Base-by-base conservation (phyloP, 2,113 vertebrate species). In the Pomatostomus ruficeps region DNA sequence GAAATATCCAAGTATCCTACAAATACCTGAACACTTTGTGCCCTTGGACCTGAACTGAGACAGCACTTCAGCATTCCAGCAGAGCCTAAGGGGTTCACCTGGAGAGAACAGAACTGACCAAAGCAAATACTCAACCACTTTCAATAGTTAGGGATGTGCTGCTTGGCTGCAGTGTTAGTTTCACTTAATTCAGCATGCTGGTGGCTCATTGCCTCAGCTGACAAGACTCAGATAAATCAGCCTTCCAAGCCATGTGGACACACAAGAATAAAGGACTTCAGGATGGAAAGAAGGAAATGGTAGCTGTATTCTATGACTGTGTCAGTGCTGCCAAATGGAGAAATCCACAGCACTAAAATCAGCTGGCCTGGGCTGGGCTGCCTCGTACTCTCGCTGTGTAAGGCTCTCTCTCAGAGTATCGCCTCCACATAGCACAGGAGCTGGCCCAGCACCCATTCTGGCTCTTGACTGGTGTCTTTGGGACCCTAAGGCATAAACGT, bases 321-420 rank as follows among this genome's bases (percentile, higher is more conserved):
- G 23, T 38, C 7, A 5, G 15, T 24, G 58, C 24, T 74, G 55
- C 29, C 61, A 66, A 28, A 40, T 31, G 26, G 28, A 21, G 40
- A 48, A 49, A 73, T 28, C 13, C 67, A 52, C 9, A 25, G 29
- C 49, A 16, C 22, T 13, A 38, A 40, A 83, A 58, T 46, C 42
- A 36, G 42, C 52, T 6, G 17, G 17, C 33, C 3, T 7, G 28
- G 63, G 16, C 3, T 7, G 28, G 63, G 16, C 25, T 52, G 43
- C 20, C 10, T 26, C 0, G 0, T 61, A 57, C 29, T 35, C 22
- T 59, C 0, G 0, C 21, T 48, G 28, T 7, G 5, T 20, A 38
- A 85, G 45, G 18, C 8, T 57, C 12, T 18, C 18, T 23, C 61
- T 33, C 62, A 65, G 62, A 12, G 1, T 26, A 17, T 55, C n/a